Percentiles rank a stretch among this genome's conserved stretches.
phyloP scores from a whole-genome alignment of 2,888 invertebrate species.

The Chrysomela aeneicollis region DNA sequence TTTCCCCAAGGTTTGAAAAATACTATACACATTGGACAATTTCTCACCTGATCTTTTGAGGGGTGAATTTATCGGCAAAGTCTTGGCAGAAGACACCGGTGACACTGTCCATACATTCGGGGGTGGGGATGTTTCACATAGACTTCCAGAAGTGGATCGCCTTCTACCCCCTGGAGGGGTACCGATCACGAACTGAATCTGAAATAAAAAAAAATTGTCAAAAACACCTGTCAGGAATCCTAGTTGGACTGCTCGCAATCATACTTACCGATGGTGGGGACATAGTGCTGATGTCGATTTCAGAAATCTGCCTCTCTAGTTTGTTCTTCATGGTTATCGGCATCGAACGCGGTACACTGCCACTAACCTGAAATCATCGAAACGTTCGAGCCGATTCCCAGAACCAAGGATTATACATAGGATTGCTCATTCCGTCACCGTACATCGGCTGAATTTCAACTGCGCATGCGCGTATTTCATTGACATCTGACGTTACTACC shows the following conservation, averaged over 20 bases:
- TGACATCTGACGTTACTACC: too few species aligned
- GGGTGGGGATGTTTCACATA: conserved; percentile 77
- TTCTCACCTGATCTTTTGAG: conserved; percentile 71
- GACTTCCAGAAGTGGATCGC: conserved; percentile 70
- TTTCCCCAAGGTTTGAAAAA: too few species aligned
- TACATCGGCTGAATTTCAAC: too few species aligned
- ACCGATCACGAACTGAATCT: conserved; percentile 86
- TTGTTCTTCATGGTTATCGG: conserved; percentile 85
- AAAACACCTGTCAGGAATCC: not conserved
- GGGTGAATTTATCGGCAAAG: conserved; percentile 70
- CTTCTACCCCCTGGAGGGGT: conserved; percentile 78
- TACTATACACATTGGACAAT: too few species aligned
- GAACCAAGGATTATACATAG: too few species aligned
- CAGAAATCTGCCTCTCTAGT: conserved; percentile 76
- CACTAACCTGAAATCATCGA: conserved; percentile 12
- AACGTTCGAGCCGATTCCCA: not conserved
- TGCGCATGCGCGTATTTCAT: too few species aligned
- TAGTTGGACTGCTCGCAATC: not conserved
- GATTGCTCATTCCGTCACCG: too few species aligned
- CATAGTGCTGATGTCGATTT: conserved; percentile 90
- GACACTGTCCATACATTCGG: conserved; percentile 87
- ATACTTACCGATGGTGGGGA: conserved; percentile 86
- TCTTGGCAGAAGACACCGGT: conserved; percentile 69
- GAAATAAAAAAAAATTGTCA: conserved; percentile 26
- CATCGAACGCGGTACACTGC: conserved; percentile 78